phyloP scores from a whole-genome alignment of 2,797 vertebrate species.

The Scyliorhinus canicula region DNA sequence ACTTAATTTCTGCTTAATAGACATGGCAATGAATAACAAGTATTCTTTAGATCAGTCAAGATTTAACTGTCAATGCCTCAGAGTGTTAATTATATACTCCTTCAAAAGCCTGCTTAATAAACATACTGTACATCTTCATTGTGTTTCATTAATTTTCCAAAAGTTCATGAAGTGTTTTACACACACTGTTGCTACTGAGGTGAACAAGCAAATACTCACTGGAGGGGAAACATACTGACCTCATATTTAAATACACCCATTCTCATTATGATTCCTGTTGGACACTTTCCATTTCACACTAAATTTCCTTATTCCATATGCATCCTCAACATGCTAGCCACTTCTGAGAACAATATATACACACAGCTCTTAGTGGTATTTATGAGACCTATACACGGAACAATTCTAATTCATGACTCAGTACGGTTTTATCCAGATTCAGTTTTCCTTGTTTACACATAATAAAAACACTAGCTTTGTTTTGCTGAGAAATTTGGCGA shows the following conservation, averaged over 20 bases:
- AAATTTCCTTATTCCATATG: not conserved
- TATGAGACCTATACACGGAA: not conserved
- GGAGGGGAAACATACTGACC: not conserved
- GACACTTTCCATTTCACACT: not conserved
- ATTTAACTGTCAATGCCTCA: not conserved
- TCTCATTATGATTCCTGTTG: not conserved
- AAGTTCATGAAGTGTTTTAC: not conserved
- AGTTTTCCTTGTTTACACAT: not conserved
- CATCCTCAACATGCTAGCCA: not conserved
- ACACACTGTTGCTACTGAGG: not conserved
- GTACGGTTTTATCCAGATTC: not conserved
- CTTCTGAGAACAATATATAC: not conserved
- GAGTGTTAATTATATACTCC: not conserved
- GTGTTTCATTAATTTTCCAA: not conserved
- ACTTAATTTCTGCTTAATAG: not conserved
- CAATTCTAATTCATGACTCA: not conserved
- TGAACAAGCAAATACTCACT: not conserved
- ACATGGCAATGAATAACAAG: conserved; percentile 3
- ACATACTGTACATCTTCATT: not conserved
- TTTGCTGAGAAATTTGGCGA: not conserved
- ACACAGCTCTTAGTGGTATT: not conserved
- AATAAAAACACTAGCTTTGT: not conserved
- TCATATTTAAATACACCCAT: not conserved
- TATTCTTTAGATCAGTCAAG: not conserved
- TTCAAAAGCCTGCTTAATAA: not conserved